phyloP scores from a whole-genome alignment of 2,113 vertebrate species.

The Ammodytes marinus region DNA sequence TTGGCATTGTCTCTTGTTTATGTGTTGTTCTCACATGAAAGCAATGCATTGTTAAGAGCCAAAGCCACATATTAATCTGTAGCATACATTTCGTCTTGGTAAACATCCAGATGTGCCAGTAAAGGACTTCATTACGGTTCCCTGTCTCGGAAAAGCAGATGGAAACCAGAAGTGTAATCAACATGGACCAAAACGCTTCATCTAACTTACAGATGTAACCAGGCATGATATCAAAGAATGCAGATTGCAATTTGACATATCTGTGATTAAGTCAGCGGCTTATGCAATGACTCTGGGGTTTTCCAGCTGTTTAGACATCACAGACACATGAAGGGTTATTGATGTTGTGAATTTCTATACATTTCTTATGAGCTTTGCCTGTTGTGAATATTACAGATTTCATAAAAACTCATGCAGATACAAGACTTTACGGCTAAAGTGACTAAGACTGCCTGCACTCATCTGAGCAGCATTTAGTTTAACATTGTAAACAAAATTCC shows the following conservation, averaged over 20 bases:
- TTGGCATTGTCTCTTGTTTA: background rate
- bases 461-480: no score
- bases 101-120: background rate
- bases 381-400: background rate
- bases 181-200: constrained; percentile 23
- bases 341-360: constrained; percentile 1
- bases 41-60: background rate
- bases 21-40: background rate
- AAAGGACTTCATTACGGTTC: background rate
- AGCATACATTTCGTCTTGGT: background rate
- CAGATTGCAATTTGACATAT: constrained; percentile 66
- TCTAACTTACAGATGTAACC: constrained; percentile 43
- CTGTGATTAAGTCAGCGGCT: constrained; percentile 69
- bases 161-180: constrained; percentile 8
- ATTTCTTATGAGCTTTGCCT: background rate
- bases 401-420: background rate
- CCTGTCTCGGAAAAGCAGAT: constrained; percentile 11
- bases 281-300: constrained; percentile 51
- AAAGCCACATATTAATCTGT: background rate
- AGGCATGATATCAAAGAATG: constrained; percentile 32
- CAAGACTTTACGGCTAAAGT: background rate
- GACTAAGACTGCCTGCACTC: no score
- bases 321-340: constrained; percentile 24
- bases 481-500: no score
- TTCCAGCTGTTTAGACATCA: constrained; percentile 56